phyloP scores from a whole-genome alignment of 92 coral and sea anemone species.

The Porites lobata region DNA sequence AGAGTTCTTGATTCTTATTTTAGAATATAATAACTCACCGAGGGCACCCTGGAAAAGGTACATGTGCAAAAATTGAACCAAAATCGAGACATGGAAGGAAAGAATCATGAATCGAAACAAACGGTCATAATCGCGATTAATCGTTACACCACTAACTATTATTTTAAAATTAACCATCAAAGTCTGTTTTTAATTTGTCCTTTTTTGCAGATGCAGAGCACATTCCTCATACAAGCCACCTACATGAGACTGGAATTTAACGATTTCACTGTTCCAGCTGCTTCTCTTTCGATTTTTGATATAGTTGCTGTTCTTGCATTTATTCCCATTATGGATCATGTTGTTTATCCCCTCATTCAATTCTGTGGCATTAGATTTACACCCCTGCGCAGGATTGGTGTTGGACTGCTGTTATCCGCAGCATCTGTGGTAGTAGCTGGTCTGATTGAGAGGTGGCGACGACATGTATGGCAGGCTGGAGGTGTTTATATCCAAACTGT shows the following conservation, averaged over 20 bases:
- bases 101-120: no score
- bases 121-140: no score
- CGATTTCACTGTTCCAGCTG: conserved; percentile 41
- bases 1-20: no score
- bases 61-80: no score
- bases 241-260: conserved; percentile 77
- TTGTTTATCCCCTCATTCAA: conserved; percentile 68
- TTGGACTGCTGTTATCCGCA: conserved; percentile 72
- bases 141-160: no score
- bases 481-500: neutral
- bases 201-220: conserved; percentile 80
- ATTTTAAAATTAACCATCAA: no score
- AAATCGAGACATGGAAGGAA: no score
- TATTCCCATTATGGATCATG: conserved; percentile 74
- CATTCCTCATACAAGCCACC: conserved; percentile 89
- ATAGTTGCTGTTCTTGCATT: conserved; percentile 54
- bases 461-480: neutral
- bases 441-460: conserved; percentile 62
- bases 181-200: neutral
- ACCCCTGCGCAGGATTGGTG: conserved; percentile 80
- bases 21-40: no score
- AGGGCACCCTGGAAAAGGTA: no score
- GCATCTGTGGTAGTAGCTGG: conserved; percentile 80
- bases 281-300: conserved; percentile 66
- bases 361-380: conserved; percentile 62